Evolutionary conservation across 1,140 invertebrate species (phyloP), one percentile per base, ranked within the genome.

Genomic region (Drosophila teissieri): DNA sequence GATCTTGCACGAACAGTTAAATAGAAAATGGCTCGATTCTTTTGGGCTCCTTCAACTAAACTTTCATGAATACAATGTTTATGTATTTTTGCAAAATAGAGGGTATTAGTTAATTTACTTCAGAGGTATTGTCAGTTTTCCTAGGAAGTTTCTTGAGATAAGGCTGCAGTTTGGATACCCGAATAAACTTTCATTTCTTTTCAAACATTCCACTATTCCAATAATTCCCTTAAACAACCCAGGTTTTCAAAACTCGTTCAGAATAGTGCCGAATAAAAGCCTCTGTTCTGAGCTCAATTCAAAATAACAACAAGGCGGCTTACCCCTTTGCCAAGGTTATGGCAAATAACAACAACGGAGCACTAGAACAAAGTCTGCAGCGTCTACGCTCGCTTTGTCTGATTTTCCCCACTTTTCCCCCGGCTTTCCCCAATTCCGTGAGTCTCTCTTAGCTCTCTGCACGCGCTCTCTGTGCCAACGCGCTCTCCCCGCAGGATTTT

Each of bases 401-500:
- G 34, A 15, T 14, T 24, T 24, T 67, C 10, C 34, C 37, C 77
- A 45, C 40, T 58, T 45, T 58, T 40, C 17, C 53, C 56, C 31
- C 56, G 39, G 17, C 37, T 53, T 64, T 53, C 31, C 46, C 36
- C 53, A 56, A 42, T 62, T 62, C 37, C 60, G 54, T 11, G 24
- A 48, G 10, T 15, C 11, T 19, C 53, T 64, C 58, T 44, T 17
- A 22, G 19, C 58, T 54, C 53, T 72, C 11, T 42, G 44, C 3
- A 34, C 15, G 54, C 49, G 63, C 75, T 78, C 75, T 78, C 22
- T 27, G 11, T 34, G n/a, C n/a, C 48, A 27, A 17, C 11, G 27
- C 24, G 31, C n/a, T 74, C 53, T 77, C 74, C 54, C 78, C 68
- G 60, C 78, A 76, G 79, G 60, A 83, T 89, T 88, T 88, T 88